Percentiles rank a stretch among this genome's conserved stretches.
These are phyloP conservation scores for Morpho deidamia DNA, from an alignment of 2,888 invertebrate species.

Conservation along the genomic window DNA sequence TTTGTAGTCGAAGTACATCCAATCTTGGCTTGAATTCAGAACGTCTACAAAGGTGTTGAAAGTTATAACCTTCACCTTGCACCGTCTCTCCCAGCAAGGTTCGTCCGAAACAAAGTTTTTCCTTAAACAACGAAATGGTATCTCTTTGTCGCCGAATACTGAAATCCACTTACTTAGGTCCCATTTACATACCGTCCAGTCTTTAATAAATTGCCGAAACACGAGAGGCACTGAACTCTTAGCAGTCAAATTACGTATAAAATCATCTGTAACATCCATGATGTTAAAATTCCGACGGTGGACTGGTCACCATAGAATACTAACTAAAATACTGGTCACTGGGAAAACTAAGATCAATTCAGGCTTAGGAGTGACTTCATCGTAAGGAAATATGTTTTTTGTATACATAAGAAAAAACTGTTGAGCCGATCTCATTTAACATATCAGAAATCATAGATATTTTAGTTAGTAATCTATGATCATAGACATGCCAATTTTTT, in stretches of 20 bases:
- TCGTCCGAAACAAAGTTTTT: constrained; percentile 58
- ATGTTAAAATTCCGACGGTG: not conserved
- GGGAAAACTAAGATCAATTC: not conserved
- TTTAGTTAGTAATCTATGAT: too few species aligned
- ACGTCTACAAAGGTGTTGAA: constrained; percentile 80
- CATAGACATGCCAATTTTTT: too few species aligned
- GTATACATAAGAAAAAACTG: too few species aligned
- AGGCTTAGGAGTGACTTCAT: not conserved
- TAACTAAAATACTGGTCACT: too few species aligned
- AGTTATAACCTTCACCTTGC: constrained; percentile 76
- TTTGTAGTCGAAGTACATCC: constrained; percentile 93
- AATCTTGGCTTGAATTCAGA: constrained; percentile 63
- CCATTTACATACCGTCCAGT: constrained; percentile 81
- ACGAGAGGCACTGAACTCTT: constrained; percentile 67
- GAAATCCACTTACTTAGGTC: constrained; percentile 78
- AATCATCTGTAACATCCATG: constrained; percentile 48
- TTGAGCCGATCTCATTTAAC: too few species aligned
- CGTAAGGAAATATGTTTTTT: not conserved
- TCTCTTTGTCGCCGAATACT: constrained; percentile 71
- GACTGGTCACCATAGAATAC: too few species aligned
- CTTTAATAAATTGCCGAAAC: constrained; percentile 69
- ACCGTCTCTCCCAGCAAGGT: constrained; percentile 90
- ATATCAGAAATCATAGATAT: too few species aligned
- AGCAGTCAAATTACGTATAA: constrained; percentile 39
- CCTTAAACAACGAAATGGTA: constrained; percentile 77